These are phyloP conservation scores for Drosophila stalkeri DNA, from an alignment of 2,888 invertebrate genomes.

Conservation along the genomic window DNA sequence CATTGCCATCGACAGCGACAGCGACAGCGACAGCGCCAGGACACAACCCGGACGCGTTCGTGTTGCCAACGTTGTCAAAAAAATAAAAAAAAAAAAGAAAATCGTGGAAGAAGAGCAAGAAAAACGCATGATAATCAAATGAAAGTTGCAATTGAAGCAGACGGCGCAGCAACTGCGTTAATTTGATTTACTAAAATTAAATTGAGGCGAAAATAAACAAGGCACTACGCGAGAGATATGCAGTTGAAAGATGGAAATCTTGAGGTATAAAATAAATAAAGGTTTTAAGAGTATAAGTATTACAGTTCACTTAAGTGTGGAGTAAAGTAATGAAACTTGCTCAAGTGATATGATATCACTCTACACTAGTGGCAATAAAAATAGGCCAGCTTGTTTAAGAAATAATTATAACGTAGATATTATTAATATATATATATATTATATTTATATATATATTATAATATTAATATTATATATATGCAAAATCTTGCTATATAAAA, in stretches of 20 bases:
- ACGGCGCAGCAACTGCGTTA: not conserved
- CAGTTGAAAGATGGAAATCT: not conserved
- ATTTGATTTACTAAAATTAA: conserved; percentile 16
- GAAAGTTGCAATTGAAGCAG: conserved; percentile 6
- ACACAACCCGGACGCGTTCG: conserved; percentile 11
- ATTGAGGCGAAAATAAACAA: conserved; percentile 6
- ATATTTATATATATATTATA: no score
- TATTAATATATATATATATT: no score
- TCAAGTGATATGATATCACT: no score
- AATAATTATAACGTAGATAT: no score
- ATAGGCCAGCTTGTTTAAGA: no score
- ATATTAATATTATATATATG: no score
- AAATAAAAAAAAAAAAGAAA: conserved; percentile 1
- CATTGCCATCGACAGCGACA: conserved; percentile 41
- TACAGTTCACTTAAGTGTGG: no score
- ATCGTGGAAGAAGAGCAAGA: not conserved
- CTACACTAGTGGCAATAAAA: no score
- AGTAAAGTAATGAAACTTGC: no score
- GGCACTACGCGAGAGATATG: no score
- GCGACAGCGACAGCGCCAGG: conserved; percentile 18
- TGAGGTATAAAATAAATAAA: not conserved
- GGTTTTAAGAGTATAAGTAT: not conserved
- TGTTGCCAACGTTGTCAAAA: conserved; percentile 26
- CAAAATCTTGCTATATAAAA: no score
- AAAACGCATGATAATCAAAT: conserved; percentile 44